Evolutionary conservation across 2,113 vertebrate genomes (phyloP), one percentile per base, ranked within the genome.

Genomic region (Gavia stellata): DNA sequence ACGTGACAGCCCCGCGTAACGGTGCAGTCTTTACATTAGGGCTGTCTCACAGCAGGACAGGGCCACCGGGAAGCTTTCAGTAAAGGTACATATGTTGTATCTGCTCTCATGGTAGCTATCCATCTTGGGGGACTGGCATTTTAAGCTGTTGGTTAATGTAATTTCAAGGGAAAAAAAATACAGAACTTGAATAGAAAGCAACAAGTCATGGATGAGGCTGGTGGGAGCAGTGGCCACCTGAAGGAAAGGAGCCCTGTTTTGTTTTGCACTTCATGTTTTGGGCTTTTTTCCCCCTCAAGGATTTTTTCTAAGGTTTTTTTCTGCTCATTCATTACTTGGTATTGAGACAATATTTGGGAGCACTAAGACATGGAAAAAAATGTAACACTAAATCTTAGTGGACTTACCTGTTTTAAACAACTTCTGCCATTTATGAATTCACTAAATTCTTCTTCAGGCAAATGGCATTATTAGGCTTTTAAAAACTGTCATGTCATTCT

Each of bases 1-100:
- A 44, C 0, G 3, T 1, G 49, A 29, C 14, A 8, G 49, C 19
- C 23, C 45, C 10, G 8, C 0, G 3, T 24, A 7, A 21, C 0
- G 19, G n/a, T 20, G 10, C 16, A 6, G 49, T 1, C 38, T 58
- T 40, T 29, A 33, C 17, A 1, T 23, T 12, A 8, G 23, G 36
- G 47, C 47, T 33, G 17, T 10, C 12, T 38, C 34, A 7, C 8
- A 45, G 34, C 2, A 5, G 18, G 16, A 21, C 28, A 29, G 33
- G 34, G 50, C 36, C 36, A 6, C 1, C 23, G 66, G 47, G 77
- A 53, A 70, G 38, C 49, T 83, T 29, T n/a, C 20, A 18, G 55
- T 21, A 24, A 47, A 15, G 31, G n/a, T 17, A 8, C 6, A 3
- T 10, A 3, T 5, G 17, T 29, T 66, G 56, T 55, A 61, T 24